A percentile compares a stretch with the other conserved stretches of the same genome.
phyloP scores from a whole-genome alignment of 1,140 invertebrate genomes.

The Listronotus oregonensis region DNA sequence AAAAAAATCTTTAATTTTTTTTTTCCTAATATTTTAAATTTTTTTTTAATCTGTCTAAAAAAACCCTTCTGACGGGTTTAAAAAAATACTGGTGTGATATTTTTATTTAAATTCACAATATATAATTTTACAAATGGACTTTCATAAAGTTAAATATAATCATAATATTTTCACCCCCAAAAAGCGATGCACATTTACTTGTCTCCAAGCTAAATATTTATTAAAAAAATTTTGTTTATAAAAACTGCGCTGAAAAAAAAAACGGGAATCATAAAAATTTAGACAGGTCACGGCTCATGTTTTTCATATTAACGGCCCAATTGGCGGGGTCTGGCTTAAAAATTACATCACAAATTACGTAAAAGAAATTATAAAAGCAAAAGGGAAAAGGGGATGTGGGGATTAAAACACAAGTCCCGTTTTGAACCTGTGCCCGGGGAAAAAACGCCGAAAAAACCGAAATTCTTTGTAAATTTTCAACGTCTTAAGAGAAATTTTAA shows the following conservation, averaged over 20 bases:
- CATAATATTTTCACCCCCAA: no score
- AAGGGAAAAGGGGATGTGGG: constrained; percentile 4
- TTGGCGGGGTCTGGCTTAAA: constrained; percentile 23
- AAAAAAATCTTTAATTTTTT: no score
- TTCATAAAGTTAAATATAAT: no score
- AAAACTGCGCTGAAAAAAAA: neutral
- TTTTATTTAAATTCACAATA: no score
- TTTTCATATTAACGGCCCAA: constrained; percentile 27
- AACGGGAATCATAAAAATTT: neutral
- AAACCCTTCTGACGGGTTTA: no score
- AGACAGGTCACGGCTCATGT: constrained; percentile 24
- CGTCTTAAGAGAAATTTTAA: constrained; percentile 16
- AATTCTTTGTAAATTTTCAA: constrained; percentile 21
- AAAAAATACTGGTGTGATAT: no score
- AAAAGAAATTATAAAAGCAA: constrained; percentile 13
- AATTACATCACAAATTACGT: constrained; percentile 30
- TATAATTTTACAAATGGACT: no score
- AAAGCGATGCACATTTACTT: no score
- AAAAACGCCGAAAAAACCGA: constrained; percentile 19
- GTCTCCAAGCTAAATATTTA: no score
- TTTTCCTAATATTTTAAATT: no score
- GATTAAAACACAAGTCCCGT: constrained; percentile 28
- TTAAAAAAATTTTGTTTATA: no score
- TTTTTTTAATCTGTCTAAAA: no score
- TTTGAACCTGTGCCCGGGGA: constrained; percentile 8